A percentile compares a stretch with the other conserved stretches of the same genome.
phyloP scores from a whole-genome alignment of 2,888 invertebrate genomes.

The Rhopalosiphum nymphaeae region DNA sequence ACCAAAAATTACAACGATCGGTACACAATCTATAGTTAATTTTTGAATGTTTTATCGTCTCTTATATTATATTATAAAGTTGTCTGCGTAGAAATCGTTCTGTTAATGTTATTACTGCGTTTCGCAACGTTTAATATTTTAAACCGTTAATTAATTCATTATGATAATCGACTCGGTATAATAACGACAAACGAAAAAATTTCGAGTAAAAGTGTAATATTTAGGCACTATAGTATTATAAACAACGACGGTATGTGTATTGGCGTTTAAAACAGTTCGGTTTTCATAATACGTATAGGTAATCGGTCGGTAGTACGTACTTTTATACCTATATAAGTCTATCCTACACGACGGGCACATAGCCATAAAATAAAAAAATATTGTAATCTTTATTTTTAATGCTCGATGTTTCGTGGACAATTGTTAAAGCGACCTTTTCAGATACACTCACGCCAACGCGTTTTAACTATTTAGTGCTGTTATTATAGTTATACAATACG shows the following conservation, averaged over 20 bases:
- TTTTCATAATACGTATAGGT: not conserved
- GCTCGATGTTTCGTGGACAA: not conserved
- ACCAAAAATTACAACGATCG: not conserved
- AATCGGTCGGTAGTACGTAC: not conserved
- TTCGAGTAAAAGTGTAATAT: not conserved
- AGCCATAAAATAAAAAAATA: not conserved
- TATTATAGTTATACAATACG: not conserved
- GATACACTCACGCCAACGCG: not conserved
- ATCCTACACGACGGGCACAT: not conserved
- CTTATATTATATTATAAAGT: not conserved
- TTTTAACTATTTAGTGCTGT: not conserved
- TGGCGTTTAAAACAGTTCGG: not conserved
- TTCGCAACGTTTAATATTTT: not conserved
- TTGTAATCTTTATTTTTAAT: slow-evolving; percentile 21
- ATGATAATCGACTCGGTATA: not conserved
- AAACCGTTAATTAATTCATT: slow-evolving; percentile 6
- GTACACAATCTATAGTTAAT: not conserved
- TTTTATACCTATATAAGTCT: not conserved
- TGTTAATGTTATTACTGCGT: not conserved
- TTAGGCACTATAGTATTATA: not conserved
- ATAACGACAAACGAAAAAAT: not conserved
- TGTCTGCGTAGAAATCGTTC: not conserved
- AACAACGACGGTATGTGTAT: not conserved
- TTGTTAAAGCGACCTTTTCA: not conserved
- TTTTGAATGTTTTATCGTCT: not conserved